Conservation (phyloP, 2,888 invertebrate genomes). For the Hypomecis atomaria region DNA sequence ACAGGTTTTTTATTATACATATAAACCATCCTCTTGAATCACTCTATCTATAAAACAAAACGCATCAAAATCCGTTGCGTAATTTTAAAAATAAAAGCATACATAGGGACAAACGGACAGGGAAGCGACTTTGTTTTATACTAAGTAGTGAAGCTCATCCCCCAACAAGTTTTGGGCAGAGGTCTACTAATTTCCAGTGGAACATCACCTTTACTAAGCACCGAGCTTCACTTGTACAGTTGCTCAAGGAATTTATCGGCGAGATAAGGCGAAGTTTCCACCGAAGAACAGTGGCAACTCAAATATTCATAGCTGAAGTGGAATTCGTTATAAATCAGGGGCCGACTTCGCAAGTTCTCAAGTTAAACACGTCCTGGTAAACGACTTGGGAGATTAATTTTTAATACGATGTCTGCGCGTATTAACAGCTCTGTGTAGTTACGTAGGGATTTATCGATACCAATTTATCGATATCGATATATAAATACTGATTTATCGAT, state of each 20-base stretch:
- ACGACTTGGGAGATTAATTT: conserved; percentile 48
- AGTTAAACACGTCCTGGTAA: conserved; percentile 52
- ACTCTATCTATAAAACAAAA: too few species aligned
- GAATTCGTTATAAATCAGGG: conserved; percentile 52
- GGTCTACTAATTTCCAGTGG: not conserved
- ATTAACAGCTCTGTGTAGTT: conserved; percentile 37
- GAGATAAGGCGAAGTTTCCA: conserved; percentile 43
- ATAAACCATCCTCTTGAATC: too few species aligned
- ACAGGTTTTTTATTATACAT: too few species aligned
- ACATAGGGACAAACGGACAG: too few species aligned
- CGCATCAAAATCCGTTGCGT: too few species aligned
- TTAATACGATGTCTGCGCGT: conserved; percentile 51
- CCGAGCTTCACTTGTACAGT: conserved; percentile 26
- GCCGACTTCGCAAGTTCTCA: conserved; percentile 50
- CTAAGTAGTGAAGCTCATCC: too few species aligned
- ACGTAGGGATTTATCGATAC: conserved; percentile 18
- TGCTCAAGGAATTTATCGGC: conserved; percentile 39
- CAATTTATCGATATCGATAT: conserved; percentile 2
- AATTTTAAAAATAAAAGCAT: too few species aligned
- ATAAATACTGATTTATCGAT: too few species aligned
- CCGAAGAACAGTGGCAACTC: conserved; percentile 48
- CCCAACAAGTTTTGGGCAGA: not conserved
- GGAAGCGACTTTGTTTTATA: too few species aligned
- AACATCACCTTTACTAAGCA: not conserved
- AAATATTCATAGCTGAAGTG: conserved; percentile 55